phyloP scores from a whole-genome alignment of 2,113 vertebrate species.

The Stegostoma tigrinum region DNA sequence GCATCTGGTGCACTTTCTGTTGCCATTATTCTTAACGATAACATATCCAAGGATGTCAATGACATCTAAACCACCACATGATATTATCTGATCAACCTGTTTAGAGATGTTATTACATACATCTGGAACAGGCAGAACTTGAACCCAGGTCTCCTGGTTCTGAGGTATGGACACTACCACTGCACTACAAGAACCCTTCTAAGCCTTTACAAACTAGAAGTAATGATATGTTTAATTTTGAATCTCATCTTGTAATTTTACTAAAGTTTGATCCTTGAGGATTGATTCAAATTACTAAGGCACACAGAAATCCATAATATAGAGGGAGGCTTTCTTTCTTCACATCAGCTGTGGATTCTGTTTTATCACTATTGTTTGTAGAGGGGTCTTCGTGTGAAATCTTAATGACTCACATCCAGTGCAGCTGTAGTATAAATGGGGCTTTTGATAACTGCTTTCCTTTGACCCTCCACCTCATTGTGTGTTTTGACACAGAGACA shows the following conservation, averaged over 20 bases:
- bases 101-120: too few relatives aligned
- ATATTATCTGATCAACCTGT: too few relatives aligned
- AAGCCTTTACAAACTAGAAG: neutral
- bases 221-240: neutral
- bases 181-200: too few relatives aligned
- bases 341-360: neutral
- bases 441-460: slow-evolving; percentile 12
- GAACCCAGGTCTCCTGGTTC: too few relatives aligned
- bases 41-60: neutral
- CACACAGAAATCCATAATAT: neutral
- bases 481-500: slow-evolving; percentile 1
- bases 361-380: neutral
- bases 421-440: slow-evolving; percentile 33
- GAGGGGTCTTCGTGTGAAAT: neutral
- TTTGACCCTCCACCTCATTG: slow-evolving; percentile 17
- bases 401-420: neutral
- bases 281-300: neutral
- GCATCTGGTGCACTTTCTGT: neutral
- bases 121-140: too few relatives aligned
- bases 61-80: neutral
- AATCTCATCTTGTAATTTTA: neutral
- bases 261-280: neutral
- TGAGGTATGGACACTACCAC: too few relatives aligned
- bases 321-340: neutral
- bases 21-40: neutral